phyloP scores from a whole-genome alignment of 2,113 vertebrate genomes.

The Fukomys damarensis region DNA sequence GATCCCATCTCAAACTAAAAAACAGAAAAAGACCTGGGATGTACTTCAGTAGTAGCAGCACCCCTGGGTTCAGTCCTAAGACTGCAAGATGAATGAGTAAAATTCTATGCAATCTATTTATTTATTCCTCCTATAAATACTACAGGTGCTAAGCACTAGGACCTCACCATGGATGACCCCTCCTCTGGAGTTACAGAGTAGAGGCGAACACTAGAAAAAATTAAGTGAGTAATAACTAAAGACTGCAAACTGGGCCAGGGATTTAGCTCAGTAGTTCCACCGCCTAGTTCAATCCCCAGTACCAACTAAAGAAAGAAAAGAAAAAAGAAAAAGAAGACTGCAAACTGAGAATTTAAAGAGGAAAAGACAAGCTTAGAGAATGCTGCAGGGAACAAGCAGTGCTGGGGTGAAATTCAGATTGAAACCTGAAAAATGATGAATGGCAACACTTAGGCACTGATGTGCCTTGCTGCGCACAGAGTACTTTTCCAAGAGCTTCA shows the following conservation, averaged over 20 bases:
- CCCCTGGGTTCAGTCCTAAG: neutral
- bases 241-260: neutral
- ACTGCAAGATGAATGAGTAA: neutral
- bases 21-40: neutral
- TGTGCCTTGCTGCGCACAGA: neutral
- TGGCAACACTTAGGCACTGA: neutral
- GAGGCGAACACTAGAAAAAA: neutral
- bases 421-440: neutral
- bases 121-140: neutral
- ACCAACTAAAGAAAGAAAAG: neutral
- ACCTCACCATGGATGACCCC: neutral
- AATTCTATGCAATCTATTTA: neutral
- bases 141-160: neutral
- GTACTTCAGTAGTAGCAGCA: neutral
- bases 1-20: neutral
- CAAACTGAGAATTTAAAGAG: neutral
- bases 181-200: neutral
- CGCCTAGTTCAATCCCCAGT: too few species aligned
- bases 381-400: neutral
- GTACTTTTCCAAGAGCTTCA: neutral
- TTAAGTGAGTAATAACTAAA: neutral
- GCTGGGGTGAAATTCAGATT: neutral
- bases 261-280: too few species aligned
- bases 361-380: neutral
- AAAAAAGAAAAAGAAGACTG: neutral